Evolutionary conservation across 2,797 vertebrate species (phyloP).

Genomic region (Emys orbicularis): DNA sequence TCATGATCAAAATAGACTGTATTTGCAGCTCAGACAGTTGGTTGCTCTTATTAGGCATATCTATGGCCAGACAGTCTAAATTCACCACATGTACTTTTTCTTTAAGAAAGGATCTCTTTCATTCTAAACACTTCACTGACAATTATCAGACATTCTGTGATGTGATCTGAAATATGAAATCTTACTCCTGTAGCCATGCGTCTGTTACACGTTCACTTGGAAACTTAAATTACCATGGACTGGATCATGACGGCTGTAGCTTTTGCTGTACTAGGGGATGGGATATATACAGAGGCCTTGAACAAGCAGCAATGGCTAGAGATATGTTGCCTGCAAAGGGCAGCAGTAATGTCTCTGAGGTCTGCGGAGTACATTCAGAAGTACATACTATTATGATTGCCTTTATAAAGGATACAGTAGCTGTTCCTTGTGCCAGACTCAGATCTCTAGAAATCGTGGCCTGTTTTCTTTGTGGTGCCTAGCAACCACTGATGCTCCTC

Average conservation of each 20-base stretch:
- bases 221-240: constrained; percentile 4
- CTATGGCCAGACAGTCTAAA: not conserved
- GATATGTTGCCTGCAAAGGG: not conserved
- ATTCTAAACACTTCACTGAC: constrained; percentile 19
- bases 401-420: not conserved
- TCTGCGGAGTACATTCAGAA: not conserved
- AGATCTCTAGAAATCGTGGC: not conserved
- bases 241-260: not conserved
- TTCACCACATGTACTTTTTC: not conserved
- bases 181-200: constrained; percentile 18
- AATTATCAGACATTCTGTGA: constrained; percentile 34
- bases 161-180: constrained; percentile 39
- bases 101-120: constrained; percentile 21
- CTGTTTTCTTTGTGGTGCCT: not conserved
- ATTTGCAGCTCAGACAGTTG: constrained; percentile 19
- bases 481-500: not conserved
- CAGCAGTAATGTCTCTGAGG: not conserved
- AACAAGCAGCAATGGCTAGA: not conserved
- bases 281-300: not conserved
- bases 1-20: constrained; percentile 30
- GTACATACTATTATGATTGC: not conserved
- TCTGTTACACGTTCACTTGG: constrained; percentile 28
- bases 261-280: not conserved
- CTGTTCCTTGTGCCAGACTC: not conserved
- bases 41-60: constrained; percentile 20